These are phyloP conservation scores for Gymnoscelis rufifasciata DNA, from an alignment of 2,888 invertebrate genomes.

Conservation along the genomic window DNA sequence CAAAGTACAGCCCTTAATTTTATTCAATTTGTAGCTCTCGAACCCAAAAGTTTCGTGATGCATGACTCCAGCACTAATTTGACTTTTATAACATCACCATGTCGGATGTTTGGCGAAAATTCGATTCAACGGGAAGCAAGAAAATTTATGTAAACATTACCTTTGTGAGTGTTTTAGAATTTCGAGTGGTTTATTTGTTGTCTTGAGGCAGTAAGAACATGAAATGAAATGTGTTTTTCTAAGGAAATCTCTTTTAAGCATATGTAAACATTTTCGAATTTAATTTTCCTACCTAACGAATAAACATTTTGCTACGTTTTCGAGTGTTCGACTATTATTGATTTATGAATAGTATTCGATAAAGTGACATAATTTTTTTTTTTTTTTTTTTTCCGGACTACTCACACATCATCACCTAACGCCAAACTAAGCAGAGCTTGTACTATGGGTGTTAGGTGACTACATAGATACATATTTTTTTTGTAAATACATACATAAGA, in stretches of 20 bases:
- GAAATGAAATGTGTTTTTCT: slow-evolving; percentile 18
- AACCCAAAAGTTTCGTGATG: slow-evolving; percentile 74
- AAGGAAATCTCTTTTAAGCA: slow-evolving; percentile 18
- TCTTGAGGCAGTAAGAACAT: slow-evolving; percentile 15
- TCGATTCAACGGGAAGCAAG: slow-evolving; percentile 43
- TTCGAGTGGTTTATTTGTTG: slow-evolving; percentile 1
- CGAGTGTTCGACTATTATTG: too few relatives aligned
- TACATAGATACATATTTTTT: too few relatives aligned
- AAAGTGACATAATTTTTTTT: too few relatives aligned
- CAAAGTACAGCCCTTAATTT: slow-evolving; percentile 63
- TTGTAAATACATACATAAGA: too few relatives aligned
- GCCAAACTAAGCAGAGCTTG: too few relatives aligned
- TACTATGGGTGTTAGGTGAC: too few relatives aligned
- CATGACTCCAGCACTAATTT: slow-evolving; percentile 72
- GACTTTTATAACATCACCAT: slow-evolving; percentile 70
- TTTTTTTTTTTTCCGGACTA: too few relatives aligned
- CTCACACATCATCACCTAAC: too few relatives aligned
- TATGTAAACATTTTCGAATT: slow-evolving; percentile 13
- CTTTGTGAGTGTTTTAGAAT: slow-evolving; percentile 33
- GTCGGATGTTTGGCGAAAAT: slow-evolving; percentile 50
- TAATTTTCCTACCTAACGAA: slow-evolving; percentile 3
- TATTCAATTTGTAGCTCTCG: slow-evolving; percentile 73
- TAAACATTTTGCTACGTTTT: too few relatives aligned
- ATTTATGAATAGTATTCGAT: too few relatives aligned
- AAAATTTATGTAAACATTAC: slow-evolving; percentile 37